Evolutionary conservation across 2,797 vertebrate genomes (phyloP), one percentile per base, ranked within the genome.

Genomic region (Chelidonichthys spinosus): DNA sequence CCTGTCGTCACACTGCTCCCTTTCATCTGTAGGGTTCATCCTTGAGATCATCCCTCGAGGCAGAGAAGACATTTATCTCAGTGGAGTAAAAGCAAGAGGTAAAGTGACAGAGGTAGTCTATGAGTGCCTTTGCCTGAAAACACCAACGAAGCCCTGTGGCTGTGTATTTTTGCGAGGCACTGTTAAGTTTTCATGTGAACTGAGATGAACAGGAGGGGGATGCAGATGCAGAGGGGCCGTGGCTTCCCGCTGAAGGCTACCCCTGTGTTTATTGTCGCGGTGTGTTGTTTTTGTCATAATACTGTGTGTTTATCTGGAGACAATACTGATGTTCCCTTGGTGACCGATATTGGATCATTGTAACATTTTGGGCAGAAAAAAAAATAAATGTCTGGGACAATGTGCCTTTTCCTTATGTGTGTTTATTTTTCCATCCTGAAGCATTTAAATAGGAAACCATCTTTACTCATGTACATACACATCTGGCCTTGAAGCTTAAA

Each of bases 261-360:
- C 66, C 90, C 90, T 2, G 44, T 93, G 49, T 81, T 94, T 36
- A 50, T 93, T 37, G 82, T 83, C 4, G 79, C 68, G 18, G n/a
- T 94, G n/a, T 43, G 61, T 90, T 66, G 60, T 94, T 83, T 65
- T 94, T 59, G 77, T 93, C 63, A 69, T 94, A 53, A 82, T 95
- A 77, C 4, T 94, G 47, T 92, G 66, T 77, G 62, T 94, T 86
- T 94, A 94, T 83, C 75, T 94, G 74, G 89, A 94, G 69, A 46
- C 94, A 72, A 91, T 94, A 81, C 72, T 88, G 44, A 85, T 79
- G 5, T 90, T 93, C 43, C 90, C 92, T 2, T 95, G 93, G 93
- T 94, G 62, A 87, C 58, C 62, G 49, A 59, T 47, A 49, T 63
- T 18, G 32, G 18, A 60, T 62, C 35, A 39, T 4, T 76, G 62